Base-by-base conservation (phyloP, 2,888 invertebrate genomes). In the Platycheirus rosarum region DNA sequence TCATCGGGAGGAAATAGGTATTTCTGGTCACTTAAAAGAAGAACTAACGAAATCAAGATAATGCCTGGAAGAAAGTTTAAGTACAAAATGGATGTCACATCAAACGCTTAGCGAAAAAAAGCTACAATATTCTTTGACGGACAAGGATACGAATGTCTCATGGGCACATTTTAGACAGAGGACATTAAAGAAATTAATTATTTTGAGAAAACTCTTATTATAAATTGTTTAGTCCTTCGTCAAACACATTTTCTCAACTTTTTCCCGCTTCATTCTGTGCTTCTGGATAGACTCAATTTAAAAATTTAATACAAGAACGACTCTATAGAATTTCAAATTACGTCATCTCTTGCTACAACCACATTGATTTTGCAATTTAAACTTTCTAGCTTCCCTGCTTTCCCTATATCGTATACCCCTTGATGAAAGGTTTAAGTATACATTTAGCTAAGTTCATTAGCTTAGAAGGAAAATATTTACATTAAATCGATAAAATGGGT, bases 1-100 rank as follows among this genome's bases (percentile, higher is more conserved):
- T 49, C 23, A 26, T 55, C 65, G 32, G 13, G 44, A 42, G 42
- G 40, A 68, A 55, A 29, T 20, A 35, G 66, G 44, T 63, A 44
- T 46, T 53, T 57, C 60, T 60, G 60, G 76, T 55, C 76, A 76
- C 76, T 70, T 76, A 63, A 76, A 76, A 76, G 63, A 63, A 55
- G 40, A 63, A 55, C 35, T 29, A 55, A 42, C 63, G 32, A 62
- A 63, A 63, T 63, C 63, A 63, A 40, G 70, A 55, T 76, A 76
- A 76, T 63, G 62, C 70, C 48, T 20, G 70, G 37, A 9, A 55
- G 6, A n/a, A 32, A 40, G 23, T 53, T 55, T 37, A 14, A 29
- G 40, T 46, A 75, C 53, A 48, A 76, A 70, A 63, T 70, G 49
- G 60, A 42, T 60, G 44, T 29, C 42, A 44, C 29, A 60, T 60